These are phyloP conservation scores for Charina bottae DNA, from an alignment of 2,113 vertebrate genomes.

Conservation along the genomic window DNA sequence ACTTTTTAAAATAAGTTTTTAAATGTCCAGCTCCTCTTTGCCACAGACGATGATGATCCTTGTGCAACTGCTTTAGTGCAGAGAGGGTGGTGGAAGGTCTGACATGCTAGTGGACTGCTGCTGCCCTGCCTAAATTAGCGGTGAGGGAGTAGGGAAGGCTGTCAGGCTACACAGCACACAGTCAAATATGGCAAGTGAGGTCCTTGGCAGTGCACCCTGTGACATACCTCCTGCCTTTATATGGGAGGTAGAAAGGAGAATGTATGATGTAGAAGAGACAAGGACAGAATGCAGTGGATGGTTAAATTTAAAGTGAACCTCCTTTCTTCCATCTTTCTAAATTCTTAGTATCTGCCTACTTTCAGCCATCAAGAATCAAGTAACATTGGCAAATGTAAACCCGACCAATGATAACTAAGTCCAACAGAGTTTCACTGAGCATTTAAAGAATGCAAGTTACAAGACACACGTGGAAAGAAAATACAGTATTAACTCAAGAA, in stretches of 20 bases:
- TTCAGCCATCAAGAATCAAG: not conserved
- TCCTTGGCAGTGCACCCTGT: not conserved
- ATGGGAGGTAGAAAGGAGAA: not conserved
- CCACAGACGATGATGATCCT: not conserved
- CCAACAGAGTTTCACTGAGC: not conserved
- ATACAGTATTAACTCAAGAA: not conserved
- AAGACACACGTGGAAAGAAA: not conserved
- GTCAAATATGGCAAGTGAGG: not conserved
- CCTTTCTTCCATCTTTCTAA: not conserved
- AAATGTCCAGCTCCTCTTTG: not conserved
- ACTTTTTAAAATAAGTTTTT: not conserved
- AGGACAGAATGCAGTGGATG: not conserved
- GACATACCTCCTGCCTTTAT: not conserved
- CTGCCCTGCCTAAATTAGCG: not conserved
- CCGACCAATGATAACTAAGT: not conserved
- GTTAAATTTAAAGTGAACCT: not conserved
- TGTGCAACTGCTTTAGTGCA: not conserved
- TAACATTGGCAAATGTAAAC: not conserved
- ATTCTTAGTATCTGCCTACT: not conserved
- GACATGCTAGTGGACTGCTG: not conserved
- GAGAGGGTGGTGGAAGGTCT: not conserved
- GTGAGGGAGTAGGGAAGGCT: not conserved
- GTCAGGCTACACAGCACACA: not conserved
- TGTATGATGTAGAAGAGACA: not conserved
- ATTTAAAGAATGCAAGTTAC: not conserved